Conservation (phyloP, 2,888 invertebrate species). For the Eupithecia vulgata region DNA sequence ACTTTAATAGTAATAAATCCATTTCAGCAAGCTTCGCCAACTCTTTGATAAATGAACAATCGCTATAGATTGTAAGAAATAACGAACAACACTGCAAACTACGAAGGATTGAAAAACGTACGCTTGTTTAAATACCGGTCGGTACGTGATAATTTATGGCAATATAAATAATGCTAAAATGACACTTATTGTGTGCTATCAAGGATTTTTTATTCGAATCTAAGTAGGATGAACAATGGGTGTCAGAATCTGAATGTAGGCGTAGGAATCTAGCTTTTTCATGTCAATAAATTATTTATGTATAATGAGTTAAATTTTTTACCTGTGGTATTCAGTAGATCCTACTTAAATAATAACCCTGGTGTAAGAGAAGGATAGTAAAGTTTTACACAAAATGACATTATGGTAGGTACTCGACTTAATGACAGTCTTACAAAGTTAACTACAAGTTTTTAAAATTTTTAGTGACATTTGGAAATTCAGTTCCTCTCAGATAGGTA, state of each 20-base stretch:
- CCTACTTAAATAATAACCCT: background rate
- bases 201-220: constrained; percentile 31
- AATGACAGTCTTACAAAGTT: too few species aligned
- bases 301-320: background rate
- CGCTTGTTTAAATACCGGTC: constrained; percentile 33
- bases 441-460: too few species aligned
- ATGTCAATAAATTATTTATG: background rate
- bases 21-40: background rate
- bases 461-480: too few species aligned
- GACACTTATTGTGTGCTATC: constrained; percentile 53
- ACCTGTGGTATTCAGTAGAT: background rate
- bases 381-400: background rate
- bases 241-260: constrained; percentile 7
- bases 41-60: background rate
- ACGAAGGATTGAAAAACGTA: background rate
- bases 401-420: too few species aligned
- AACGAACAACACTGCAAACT: constrained; percentile 1
- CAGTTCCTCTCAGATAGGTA: too few species aligned
- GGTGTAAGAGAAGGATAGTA: background rate
- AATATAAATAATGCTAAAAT: constrained; percentile 63
- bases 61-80: background rate
- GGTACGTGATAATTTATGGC: constrained; percentile 62
- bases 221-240: constrained; percentile 24
- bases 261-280: background rate
- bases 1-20: background rate